phyloP scores from a whole-genome alignment of 2,888 invertebrate genomes.

The Marasmarcha lunaedactyla region DNA sequence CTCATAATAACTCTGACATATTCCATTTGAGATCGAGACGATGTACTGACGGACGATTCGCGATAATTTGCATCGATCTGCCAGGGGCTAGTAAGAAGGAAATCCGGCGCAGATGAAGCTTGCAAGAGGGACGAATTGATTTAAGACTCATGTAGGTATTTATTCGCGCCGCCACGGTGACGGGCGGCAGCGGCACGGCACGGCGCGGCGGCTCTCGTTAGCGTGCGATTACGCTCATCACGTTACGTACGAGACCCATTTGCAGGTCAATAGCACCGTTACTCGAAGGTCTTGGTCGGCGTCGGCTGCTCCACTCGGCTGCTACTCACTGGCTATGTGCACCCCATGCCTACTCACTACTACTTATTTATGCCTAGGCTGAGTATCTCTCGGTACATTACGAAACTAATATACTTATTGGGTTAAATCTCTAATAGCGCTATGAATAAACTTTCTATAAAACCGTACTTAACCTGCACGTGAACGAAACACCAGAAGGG shows the following conservation, averaged over 20 bases:
- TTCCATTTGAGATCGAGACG: not conserved
- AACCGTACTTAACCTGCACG: too few relatives aligned
- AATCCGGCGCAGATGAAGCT: not conserved
- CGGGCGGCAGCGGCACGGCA: not conserved
- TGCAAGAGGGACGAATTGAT: not conserved
- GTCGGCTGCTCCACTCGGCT: slow-evolving; percentile 17
- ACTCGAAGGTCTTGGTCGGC: slow-evolving; percentile 44
- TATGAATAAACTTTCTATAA: too few relatives aligned
- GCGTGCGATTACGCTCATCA: slow-evolving; percentile 25
- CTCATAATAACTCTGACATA: too few relatives aligned
- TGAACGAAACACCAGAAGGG: too few relatives aligned
- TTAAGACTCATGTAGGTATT: not conserved
- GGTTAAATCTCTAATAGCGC: too few relatives aligned
- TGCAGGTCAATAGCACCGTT: slow-evolving; percentile 47
- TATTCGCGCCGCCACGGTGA: not conserved
- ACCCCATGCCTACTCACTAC: slow-evolving; percentile 18
- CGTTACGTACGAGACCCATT: slow-evolving; percentile 27
- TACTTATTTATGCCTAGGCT: too few relatives aligned
- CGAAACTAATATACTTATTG: too few relatives aligned
- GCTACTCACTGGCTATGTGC: slow-evolving; percentile 19
- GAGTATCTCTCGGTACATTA: too few relatives aligned
- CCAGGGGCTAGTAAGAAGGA: not conserved
- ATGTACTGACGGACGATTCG: not conserved
- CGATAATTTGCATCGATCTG: not conserved
- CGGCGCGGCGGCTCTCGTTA: slow-evolving; percentile 14